phyloP scores from a whole-genome alignment of 2,888 invertebrate genomes.

The Ornithoptera priamus region DNA sequence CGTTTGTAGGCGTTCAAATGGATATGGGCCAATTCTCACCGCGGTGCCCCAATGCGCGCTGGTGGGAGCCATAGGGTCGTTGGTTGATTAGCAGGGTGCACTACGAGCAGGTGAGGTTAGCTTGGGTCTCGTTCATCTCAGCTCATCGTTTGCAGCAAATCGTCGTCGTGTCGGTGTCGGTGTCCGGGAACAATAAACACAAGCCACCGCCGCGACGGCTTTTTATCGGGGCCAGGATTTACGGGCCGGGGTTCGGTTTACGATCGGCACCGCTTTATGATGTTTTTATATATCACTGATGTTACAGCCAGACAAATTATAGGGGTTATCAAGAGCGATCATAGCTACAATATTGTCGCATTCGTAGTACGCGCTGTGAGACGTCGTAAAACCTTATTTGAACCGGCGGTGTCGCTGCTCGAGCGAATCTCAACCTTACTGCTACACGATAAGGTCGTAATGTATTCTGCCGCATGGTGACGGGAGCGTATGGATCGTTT shows the following conservation, averaged over 20 bases:
- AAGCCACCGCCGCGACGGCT: not conserved
- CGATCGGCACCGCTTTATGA: conserved; percentile 17
- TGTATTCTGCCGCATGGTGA: too few species aligned
- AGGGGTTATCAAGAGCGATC: conserved; percentile 12
- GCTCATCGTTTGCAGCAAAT: too few species aligned
- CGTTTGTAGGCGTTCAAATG: too few species aligned
- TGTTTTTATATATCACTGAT: conserved; percentile 9
- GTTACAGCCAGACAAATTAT: conserved; percentile 12
- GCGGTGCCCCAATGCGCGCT: too few species aligned
- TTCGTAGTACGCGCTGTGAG: conserved; percentile 2
- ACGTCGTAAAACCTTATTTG: conserved; percentile 13
- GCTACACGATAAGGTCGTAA: too few species aligned
- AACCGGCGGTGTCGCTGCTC: not conserved
- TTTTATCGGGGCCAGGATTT: conserved; percentile 8
- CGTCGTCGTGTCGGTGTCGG: not conserved
- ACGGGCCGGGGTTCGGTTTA: conserved; percentile 13
- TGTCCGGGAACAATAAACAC: conserved; percentile 13
- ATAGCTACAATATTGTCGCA: conserved; percentile 20
- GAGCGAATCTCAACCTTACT: not conserved
- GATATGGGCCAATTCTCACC: too few species aligned
- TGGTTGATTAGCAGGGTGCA: too few species aligned
- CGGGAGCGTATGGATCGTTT: too few species aligned
- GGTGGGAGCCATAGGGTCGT: too few species aligned
- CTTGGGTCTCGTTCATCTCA: too few species aligned
- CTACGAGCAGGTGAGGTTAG: too few species aligned